Evolutionary conservation across 2,797 vertebrate species (phyloP).

Genomic region (Syngnathus acus): DNA sequence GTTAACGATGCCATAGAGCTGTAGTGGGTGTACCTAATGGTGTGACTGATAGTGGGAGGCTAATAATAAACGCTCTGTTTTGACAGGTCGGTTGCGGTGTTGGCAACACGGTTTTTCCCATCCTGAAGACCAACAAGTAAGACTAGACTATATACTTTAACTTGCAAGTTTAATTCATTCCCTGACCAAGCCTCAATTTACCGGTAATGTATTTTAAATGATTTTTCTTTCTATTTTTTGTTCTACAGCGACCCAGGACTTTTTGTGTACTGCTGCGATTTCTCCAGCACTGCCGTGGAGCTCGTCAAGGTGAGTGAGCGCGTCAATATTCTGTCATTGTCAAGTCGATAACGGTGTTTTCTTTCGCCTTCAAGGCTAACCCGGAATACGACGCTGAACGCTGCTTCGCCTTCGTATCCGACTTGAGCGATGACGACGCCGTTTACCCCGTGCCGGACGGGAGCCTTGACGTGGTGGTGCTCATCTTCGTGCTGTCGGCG

Average conservation of each 20-base stretch:
- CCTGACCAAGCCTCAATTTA: slow-evolving; percentile 3
- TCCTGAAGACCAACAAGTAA: slow-evolving; percentile 97
- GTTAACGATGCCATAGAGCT: background rate
- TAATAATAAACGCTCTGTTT: background rate
- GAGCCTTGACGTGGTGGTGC: slow-evolving; percentile 84
- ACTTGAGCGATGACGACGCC: slow-evolving; percentile 77
- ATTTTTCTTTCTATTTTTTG: background rate
- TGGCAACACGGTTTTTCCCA: slow-evolving; percentile 95
- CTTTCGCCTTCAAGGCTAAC: slow-evolving; percentile 67
- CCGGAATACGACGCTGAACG: slow-evolving; percentile 79
- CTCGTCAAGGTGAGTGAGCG: slow-evolving; percentile 81
- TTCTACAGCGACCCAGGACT: slow-evolving; percentile 83
- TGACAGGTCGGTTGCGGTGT: slow-evolving; percentile 93
- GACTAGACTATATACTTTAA: slow-evolving; percentile 28
- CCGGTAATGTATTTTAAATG: background rate
- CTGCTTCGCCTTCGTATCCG: slow-evolving; percentile 90
- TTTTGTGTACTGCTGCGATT: slow-evolving; percentile 95
- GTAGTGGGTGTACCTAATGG: background rate
- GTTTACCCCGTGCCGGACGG: slow-evolving; percentile 78
- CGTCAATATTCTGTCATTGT: background rate
- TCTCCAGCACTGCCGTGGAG: slow-evolving; percentile 86
- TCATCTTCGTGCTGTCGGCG: slow-evolving; percentile 95
- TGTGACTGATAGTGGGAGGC: background rate
- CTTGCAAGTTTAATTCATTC: background rate
- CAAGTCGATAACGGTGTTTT: too few species aligned